Evolutionary conservation across 2,888 invertebrate genomes (phyloP).

Genomic region (Aphodius granarius): DNA sequence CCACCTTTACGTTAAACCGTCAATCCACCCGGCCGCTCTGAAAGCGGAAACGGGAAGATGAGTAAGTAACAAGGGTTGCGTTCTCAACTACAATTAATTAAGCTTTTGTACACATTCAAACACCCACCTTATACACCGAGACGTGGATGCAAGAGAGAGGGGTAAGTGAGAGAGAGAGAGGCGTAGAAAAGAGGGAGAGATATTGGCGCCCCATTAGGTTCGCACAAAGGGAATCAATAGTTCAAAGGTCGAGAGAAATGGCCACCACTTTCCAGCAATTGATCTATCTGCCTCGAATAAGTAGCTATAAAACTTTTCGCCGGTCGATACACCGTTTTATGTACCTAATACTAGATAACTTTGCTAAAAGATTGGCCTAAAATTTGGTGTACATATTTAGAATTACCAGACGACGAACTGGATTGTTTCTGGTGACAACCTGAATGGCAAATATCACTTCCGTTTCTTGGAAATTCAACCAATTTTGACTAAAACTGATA

Average conservation of each 20-base stretch:
- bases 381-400: too few species aligned
- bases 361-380: too few species aligned
- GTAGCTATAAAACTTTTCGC: neutral
- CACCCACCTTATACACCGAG: neutral
- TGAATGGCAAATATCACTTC: too few species aligned
- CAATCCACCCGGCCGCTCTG: neutral
- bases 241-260: neutral
- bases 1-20: neutral
- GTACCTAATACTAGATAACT: too few species aligned
- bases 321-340: neutral
- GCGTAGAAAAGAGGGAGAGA: neutral
- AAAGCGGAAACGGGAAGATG: neutral
- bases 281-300: neutral
- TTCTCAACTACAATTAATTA: constrained; percentile 13
- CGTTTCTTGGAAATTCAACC: too few species aligned
- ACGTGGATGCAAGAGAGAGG: neutral
- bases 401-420: too few species aligned
- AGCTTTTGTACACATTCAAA: constrained; percentile 10
- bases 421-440: too few species aligned
- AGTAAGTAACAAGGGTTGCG: neutral
- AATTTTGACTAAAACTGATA: too few species aligned
- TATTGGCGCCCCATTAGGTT: neutral
- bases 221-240: neutral
- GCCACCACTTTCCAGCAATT: neutral
- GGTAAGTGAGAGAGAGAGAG: neutral